Base-by-base conservation (phyloP, 2,113 vertebrate genomes). In the Ictalurus furcatus region DNA sequence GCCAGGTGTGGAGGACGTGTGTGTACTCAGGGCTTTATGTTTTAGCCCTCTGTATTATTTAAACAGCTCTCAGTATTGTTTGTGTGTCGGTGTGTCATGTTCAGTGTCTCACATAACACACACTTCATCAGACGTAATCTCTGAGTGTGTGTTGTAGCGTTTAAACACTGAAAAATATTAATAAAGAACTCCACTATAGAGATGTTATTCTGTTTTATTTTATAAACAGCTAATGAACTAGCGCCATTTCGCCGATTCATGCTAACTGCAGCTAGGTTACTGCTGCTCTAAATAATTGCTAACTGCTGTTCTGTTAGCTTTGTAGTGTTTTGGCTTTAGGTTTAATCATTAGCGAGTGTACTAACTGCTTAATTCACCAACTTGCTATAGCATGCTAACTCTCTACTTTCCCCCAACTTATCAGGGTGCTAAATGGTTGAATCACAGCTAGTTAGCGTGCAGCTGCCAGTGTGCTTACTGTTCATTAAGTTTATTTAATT, bases 1-100 rank as follows among this genome's bases (percentile, higher is more conserved):
- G 67, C 71, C 87, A 91, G 88, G 86, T 91, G 86, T 30, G 61
- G 48, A 67, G 37, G 86, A 85, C 83, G 52, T 54, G 14, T 80
- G 52, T 56, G 78, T 86, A 76, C 71, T 88, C 73, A 90, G 59
- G 56, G 85, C 34, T 88, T 71, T 81, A 65, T 54, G 56, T 34
- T 19, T 56, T 58, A 83, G 58, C 37, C 40, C 40, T 40, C 4
- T 56, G 71, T n/a, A 61, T 76, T 80, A 34, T 67, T 52, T 87
- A 67, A 87, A 48, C 74, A 90, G 88, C 69, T 48, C 56, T 30
- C 59, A 63, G n/a, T 86, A 67, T 83, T 88, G 56, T 67, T 58
- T 23, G 13, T 23, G 63, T 44, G 12, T 79, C 74, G 14, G 71
- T 9, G 19, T 79, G 23, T n/a, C 52, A 44, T 25, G 48, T 34